These are phyloP conservation scores for Neria commutata DNA, from an alignment of 2,888 invertebrate species.

Conservation along the genomic window DNA sequence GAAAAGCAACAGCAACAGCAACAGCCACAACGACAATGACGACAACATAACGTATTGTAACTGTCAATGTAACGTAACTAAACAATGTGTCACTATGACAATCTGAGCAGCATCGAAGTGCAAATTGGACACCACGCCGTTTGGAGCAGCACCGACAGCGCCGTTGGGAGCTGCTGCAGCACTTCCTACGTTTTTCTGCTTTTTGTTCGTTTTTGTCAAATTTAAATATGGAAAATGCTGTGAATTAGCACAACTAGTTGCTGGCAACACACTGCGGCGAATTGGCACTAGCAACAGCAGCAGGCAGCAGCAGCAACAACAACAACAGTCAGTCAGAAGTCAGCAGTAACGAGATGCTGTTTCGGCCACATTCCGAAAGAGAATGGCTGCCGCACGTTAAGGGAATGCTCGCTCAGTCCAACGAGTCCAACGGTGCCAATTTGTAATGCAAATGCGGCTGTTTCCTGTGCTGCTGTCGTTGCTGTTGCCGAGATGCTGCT, in stretches of 20 bases:
- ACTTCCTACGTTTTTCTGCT: background rate
- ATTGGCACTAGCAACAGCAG: no score
- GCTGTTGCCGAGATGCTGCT: no score
- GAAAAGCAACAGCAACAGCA: background rate
- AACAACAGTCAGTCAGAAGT: background rate
- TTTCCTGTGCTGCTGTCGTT: no score
- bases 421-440: background rate
- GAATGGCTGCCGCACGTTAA: background rate
- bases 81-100: slow-evolving; percentile 37
- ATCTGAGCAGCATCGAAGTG: slow-evolving; percentile 36
- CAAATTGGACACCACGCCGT: slow-evolving; percentile 33
- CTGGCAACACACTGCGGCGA: no score
- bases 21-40: slow-evolving; percentile 1
- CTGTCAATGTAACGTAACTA: slow-evolving; percentile 35
- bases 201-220: background rate
- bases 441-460: background rate
- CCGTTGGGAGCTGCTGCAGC: slow-evolving; percentile 1
- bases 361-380: background rate
- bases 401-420: no score
- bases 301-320: no score
- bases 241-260: background rate
- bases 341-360: background rate
- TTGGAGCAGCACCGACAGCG: background rate
- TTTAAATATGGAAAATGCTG: slow-evolving; percentile 2
- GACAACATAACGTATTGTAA: slow-evolving; percentile 36